Evolutionary conservation across 2,888 invertebrate species (phyloP).

Genomic region (Branchinecta sandiegonensis): DNA sequence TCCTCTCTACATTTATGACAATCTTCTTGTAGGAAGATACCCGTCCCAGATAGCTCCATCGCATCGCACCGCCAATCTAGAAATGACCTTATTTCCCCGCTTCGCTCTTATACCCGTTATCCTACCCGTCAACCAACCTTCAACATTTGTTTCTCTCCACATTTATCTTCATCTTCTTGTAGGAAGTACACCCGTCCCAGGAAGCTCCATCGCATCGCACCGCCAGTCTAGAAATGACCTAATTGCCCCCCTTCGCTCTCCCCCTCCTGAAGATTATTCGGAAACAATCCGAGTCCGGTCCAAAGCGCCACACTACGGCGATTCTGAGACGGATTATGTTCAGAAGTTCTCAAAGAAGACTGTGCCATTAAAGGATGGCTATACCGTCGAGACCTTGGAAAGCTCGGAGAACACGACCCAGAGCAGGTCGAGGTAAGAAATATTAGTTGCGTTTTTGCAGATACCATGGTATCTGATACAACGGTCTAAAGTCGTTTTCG

Average conservation of each 20-base stretch:
- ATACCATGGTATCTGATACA: too few relatives aligned
- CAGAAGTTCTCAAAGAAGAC: slow-evolving; percentile 54
- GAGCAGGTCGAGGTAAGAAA: slow-evolving; percentile 34
- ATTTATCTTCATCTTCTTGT: neutral
- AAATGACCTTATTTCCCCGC: slow-evolving; percentile 16
- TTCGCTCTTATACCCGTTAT: slow-evolving; percentile 2
- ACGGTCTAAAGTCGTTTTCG: too few relatives aligned
- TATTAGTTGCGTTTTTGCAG: too few relatives aligned
- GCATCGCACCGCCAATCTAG: slow-evolving; percentile 17
- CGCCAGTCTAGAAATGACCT: slow-evolving; percentile 16
- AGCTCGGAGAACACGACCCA: slow-evolving; percentile 54
- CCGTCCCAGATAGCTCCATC: slow-evolving; percentile 10
- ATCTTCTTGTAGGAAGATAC: slow-evolving; percentile 6
- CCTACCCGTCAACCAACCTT: too few relatives aligned
- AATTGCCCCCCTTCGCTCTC: slow-evolving; percentile 20
- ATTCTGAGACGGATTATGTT: slow-evolving; percentile 47
- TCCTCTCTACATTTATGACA: neutral
- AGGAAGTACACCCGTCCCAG: slow-evolving; percentile 11
- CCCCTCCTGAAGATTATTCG: slow-evolving; percentile 39
- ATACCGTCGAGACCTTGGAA: slow-evolving; percentile 50
- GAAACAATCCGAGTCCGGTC: slow-evolving; percentile 55
- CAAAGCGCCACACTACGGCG: slow-evolving; percentile 49
- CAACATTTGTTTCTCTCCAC: neutral
- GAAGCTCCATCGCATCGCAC: slow-evolving; percentile 18
- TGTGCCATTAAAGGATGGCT: slow-evolving; percentile 48